These are phyloP conservation scores for Oikopleura dioica DNA, from an alignment of 23 tunicate genomes.

Conservation along the genomic window DNA sequence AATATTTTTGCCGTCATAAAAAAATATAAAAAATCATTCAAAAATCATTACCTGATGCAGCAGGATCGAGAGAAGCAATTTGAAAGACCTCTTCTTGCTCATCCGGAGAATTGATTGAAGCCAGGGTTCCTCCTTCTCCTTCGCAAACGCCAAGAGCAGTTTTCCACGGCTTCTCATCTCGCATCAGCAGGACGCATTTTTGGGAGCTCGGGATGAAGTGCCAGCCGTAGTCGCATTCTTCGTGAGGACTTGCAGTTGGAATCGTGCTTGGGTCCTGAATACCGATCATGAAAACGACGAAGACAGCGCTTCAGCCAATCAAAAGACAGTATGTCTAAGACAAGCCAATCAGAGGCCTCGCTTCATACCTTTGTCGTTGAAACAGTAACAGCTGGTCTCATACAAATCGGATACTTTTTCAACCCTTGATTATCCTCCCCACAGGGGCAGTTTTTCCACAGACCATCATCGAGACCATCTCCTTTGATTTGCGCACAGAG, in stretches of 20 bases:
- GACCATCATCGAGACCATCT: neutral
- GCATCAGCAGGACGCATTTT: neutral
- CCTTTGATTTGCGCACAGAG: neutral
- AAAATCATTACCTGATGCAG: neutral
- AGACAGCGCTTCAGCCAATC: too few relatives aligned
- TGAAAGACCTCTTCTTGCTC: neutral
- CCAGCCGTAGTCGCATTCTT: neutral
- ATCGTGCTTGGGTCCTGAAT: too few relatives aligned
- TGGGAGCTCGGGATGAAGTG: neutral
- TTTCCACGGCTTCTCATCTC: neutral
- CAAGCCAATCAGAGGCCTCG: too few relatives aligned
- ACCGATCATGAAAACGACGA: too few relatives aligned
- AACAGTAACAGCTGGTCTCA: too few relatives aligned
- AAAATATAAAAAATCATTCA: too few relatives aligned
- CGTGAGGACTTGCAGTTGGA: neutral
- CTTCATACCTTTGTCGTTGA: too few relatives aligned
- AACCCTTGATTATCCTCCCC: too few relatives aligned
- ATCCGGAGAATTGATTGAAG: neutral
- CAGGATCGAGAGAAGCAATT: neutral
- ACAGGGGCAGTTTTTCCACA: too few relatives aligned
- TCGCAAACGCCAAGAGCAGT: neutral
- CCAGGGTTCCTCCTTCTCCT: neutral
- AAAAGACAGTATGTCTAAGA: too few relatives aligned
- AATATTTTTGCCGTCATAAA: too few relatives aligned
- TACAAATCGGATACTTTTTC: too few relatives aligned